Evolutionary conservation across 1,140 invertebrate species (phyloP).

Genomic region (Halesus radiatus): DNA sequence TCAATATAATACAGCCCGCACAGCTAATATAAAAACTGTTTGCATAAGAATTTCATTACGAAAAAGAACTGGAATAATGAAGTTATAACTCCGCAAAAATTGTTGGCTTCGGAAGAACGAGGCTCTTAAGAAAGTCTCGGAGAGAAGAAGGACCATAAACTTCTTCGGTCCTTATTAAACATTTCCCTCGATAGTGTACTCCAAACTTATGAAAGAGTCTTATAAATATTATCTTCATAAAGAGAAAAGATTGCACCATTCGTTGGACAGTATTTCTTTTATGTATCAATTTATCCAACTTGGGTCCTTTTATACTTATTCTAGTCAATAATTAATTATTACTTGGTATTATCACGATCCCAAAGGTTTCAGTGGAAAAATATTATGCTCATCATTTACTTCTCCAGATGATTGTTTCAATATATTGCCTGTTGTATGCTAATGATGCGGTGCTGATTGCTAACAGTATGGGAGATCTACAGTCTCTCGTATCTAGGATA

Average conservation of each 20-base stretch:
- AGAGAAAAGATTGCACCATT: neutral
- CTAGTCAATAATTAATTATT: too few relatives aligned
- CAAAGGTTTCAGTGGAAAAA: too few relatives aligned
- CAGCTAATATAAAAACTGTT: constrained; percentile 41
- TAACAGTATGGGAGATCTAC: too few relatives aligned
- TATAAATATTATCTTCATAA: constrained; percentile 14
- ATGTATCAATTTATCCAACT: too few relatives aligned
- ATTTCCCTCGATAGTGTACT: constrained; percentile 20
- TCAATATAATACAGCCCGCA: neutral
- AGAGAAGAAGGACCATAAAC: neutral
- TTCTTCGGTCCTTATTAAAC: constrained; percentile 32
- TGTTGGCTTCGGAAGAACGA: constrained; percentile 13
- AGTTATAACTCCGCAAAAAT: constrained; percentile 54
- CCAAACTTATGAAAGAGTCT: constrained; percentile 13
- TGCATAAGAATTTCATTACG: constrained; percentile 56
- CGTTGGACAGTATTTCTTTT: too few relatives aligned
- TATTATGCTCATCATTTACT: too few relatives aligned
- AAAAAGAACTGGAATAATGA: constrained; percentile 52
- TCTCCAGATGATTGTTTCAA: too few relatives aligned
- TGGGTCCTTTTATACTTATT: too few relatives aligned
- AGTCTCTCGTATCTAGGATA: too few relatives aligned
- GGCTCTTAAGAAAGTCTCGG: constrained; percentile 20
- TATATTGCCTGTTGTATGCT: too few relatives aligned
- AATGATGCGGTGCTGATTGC: too few relatives aligned
- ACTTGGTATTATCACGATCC: too few relatives aligned